phyloP scores from a whole-genome alignment of 2,797 vertebrate species.

The Buphagus erythrorhynchus region DNA sequence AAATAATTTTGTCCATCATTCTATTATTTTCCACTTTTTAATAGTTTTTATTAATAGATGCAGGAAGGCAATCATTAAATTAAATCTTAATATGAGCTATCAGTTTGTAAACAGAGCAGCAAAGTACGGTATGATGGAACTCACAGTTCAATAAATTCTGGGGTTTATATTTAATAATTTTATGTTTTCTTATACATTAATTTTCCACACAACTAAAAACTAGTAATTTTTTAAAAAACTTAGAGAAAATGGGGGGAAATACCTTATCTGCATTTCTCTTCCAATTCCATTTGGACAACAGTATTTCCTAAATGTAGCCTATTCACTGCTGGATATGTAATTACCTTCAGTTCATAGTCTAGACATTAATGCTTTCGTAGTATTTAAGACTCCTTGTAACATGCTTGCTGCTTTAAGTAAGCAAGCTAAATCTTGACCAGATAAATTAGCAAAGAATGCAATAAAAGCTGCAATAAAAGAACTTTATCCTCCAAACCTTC shows the following conservation, averaged over 20 bases:
- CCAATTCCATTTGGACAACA: conserved; percentile 92
- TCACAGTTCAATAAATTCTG: neutral
- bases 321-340: conserved; percentile 98
- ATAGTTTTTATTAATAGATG: neutral
- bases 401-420: conserved; percentile 87
- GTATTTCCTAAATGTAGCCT: conserved; percentile 93
- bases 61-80: neutral
- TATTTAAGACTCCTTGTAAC: conserved; percentile 98
- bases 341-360: conserved; percentile 98
- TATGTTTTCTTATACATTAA: neutral
- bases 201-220: neutral
- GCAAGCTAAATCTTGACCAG: conserved; percentile 97
- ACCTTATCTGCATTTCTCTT: conserved; percentile 89
- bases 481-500: conserved; percentile 97
- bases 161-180: conserved; percentile 19
- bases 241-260: conserved; percentile 65
- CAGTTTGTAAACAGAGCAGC: neutral
- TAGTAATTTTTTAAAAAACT: neutral
- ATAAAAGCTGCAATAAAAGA: conserved; percentile 98
- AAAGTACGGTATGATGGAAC: neutral
- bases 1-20: neutral
- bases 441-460: conserved; percentile 99
- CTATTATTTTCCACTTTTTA: neutral
- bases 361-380: conserved; percentile 97
- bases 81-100: neutral